These are phyloP conservation scores for Barbus barbus DNA, from an alignment of 2,113 vertebrate genomes.

Conservation along the genomic window DNA sequence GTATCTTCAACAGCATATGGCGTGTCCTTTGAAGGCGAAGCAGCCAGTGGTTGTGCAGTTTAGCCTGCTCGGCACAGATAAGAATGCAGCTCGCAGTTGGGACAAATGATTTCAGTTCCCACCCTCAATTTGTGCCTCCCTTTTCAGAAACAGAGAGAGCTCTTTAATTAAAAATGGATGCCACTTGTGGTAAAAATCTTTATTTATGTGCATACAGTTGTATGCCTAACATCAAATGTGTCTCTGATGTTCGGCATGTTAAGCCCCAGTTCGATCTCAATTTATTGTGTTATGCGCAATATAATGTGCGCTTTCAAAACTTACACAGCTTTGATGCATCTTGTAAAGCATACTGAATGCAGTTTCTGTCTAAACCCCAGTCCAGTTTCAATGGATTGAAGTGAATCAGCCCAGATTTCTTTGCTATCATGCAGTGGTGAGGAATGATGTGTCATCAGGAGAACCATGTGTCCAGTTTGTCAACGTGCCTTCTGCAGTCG, in stretches of 20 bases:
- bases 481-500: not conserved
- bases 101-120: conserved; percentile 16
- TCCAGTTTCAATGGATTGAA: not conserved
- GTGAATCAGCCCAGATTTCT: conserved; percentile 3
- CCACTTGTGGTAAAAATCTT: conserved; percentile 18
- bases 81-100: conserved; percentile 9
- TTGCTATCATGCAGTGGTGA: conserved; percentile 3
- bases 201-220: conserved; percentile 26
- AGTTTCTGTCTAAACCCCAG: not conserved
- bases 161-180: conserved; percentile 40
- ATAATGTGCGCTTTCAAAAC: not conserved
- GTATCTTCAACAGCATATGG: conserved; percentile 33
- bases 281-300: not conserved
- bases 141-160: conserved; percentile 9
- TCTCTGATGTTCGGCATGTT: not conserved
- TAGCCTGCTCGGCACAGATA: conserved; percentile 17
- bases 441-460: conserved; percentile 12
- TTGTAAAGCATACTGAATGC: not conserved
- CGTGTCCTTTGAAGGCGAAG: conserved; percentile 13
- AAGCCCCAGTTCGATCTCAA: not conserved
- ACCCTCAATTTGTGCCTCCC: not conserved
- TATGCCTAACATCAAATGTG: not conserved
- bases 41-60: conserved; percentile 1
- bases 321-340: not conserved
- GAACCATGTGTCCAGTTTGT: conserved; percentile 2